A percentile compares a stretch with the other conserved stretches of the same genome.
Evolutionary conservation across 2,888 invertebrate genomes (phyloP).

Genomic region (Aproaerema taeniolella): DNA sequence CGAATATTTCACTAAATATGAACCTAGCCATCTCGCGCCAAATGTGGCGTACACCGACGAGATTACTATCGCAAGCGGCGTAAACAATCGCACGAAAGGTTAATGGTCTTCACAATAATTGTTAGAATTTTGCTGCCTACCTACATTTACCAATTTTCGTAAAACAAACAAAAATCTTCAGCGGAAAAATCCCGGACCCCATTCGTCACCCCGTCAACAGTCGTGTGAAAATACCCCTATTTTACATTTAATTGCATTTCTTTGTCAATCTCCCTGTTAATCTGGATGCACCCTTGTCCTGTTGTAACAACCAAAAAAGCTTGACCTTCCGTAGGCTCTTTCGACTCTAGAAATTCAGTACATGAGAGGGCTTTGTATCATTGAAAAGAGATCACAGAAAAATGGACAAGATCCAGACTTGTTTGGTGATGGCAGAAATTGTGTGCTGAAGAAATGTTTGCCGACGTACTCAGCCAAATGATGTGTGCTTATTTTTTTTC

Average conservation of each 20-base stretch:
- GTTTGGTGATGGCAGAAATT: constrained; percentile 63
- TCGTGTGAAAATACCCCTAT: constrained; percentile 71
- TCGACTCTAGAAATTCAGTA: background rate
- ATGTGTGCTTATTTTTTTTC: constrained; percentile 45
- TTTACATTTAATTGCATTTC: constrained; percentile 78
- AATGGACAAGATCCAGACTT: constrained; percentile 48
- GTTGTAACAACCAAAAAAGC: constrained; percentile 28
- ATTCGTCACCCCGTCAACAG: constrained; percentile 71
- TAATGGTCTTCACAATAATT: too few relatives aligned
- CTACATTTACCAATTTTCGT: too few relatives aligned
- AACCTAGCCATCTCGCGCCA: too few relatives aligned
- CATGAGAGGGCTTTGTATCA: background rate
- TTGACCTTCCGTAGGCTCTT: constrained; percentile 27
- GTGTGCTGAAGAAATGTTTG: constrained; percentile 60
- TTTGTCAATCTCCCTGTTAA: constrained; percentile 72
- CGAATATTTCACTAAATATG: too few relatives aligned
- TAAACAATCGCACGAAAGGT: too few relatives aligned
- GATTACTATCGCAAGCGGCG: too few relatives aligned
- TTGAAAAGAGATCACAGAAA: constrained; percentile 25
- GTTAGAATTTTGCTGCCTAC: too few relatives aligned
- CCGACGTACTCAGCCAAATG: constrained; percentile 55
- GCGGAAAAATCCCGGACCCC: constrained; percentile 34
- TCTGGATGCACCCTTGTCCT: constrained; percentile 70
- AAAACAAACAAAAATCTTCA: too few relatives aligned
- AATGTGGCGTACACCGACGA: too few relatives aligned